These are phyloP conservation scores for Corythornis madagascariensis DNA, from an alignment of 2,113 vertebrate genomes.

Conservation along the genomic window DNA sequence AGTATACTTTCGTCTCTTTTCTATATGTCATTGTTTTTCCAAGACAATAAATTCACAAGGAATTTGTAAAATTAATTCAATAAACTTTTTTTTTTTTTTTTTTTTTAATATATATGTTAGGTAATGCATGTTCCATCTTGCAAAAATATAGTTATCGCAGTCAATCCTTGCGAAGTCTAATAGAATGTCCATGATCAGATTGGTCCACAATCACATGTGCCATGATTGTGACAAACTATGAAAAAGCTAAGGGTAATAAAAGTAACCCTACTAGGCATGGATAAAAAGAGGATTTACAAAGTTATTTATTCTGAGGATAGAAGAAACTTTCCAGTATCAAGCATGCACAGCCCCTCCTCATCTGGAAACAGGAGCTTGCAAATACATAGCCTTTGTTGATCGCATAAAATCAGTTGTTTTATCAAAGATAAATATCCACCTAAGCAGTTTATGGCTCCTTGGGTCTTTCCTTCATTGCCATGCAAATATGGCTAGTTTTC, in stretches of 20 bases:
- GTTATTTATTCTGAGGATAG: not conserved
- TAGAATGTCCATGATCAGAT: not conserved
- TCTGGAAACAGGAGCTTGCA: not conserved
- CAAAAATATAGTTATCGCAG: not conserved
- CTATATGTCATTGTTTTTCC: not conserved
- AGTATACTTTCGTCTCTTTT: not conserved
- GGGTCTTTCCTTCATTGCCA: not conserved
- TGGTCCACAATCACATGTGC: not conserved
- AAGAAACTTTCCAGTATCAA: not conserved
- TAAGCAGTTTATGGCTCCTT: not conserved
- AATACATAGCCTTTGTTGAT: not conserved
- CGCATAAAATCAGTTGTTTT: not conserved
- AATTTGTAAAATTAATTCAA: not conserved
- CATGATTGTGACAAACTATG: not conserved
- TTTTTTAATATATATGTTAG: not conserved
- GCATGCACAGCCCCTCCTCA: not conserved
- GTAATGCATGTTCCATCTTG: not conserved
- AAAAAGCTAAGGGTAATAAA: not conserved
- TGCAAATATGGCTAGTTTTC: not conserved
- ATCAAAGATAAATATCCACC: not conserved
- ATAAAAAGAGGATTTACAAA: not conserved
- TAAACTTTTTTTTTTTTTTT: not conserved
- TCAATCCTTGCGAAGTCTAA: not conserved
- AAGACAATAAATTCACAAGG: not conserved
- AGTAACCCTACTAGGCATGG: not conserved